Base-by-base conservation (phyloP, 2,113 vertebrate genomes). In the Triplophysa tibetana region DNA sequence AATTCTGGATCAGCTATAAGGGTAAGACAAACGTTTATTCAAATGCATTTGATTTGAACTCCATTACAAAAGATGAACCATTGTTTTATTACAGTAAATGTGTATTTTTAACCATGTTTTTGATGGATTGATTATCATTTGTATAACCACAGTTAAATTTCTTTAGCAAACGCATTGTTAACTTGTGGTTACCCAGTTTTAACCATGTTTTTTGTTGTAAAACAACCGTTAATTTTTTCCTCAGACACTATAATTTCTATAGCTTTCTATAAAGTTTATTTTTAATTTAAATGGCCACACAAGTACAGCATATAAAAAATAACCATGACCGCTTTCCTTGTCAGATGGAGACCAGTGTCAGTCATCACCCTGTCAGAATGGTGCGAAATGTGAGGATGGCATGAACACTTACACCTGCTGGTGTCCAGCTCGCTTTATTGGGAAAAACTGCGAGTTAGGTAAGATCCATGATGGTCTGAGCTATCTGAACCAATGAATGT, bases 391-490 rank as follows among this genome's bases (percentile, higher is more conserved):
- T 83, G 82, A 93, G 80, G 97, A 98, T 0, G 90, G 86, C 0
- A 69, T 96, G 10, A 89, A 87, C 24, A 82, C 93, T 19, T 98
- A 99, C 0, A 26, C 87, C 33, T 99, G 98, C 82, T 97, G 92
- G 93, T 99, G 98, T 85, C 81, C 26, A 9, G 16, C 84, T 2
- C 93, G 94, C 54, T 99, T 93, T 0, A 90, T 88, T 33, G 98
- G 98, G 70, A 97, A 90, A 74, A 95, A 97, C 92, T 99, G 98
- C 87, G 96, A 99, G 88, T 91, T 96, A 10, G 94, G 98, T 98
- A 89, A 90, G 89, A 26, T 45, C 6, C 0, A 6, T 56, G 0
- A 63, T 52, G 23, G 33, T 11, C 60, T 26, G 23, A 29, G 23
- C 19, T n/a, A 56, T 56, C 7, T 50, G 48, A 13, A 50, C 14